Evolutionary conservation across 2,797 vertebrate genomes (phyloP), one percentile per base, ranked within the genome.

Genomic region (Champsocephalus gunnari): DNA sequence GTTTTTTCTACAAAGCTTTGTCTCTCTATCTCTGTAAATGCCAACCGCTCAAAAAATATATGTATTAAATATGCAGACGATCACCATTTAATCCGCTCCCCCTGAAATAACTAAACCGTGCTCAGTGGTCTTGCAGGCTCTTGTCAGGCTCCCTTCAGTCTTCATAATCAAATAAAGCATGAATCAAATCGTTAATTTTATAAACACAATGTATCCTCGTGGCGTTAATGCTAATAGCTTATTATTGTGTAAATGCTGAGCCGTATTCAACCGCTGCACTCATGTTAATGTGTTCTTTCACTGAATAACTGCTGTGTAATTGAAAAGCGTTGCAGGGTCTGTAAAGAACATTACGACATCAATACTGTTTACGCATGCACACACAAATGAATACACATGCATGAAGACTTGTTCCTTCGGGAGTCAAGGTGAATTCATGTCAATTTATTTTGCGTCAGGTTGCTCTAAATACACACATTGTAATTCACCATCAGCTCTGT

Each of bases 221-320:
- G 71, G 66, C 21, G 1, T 80, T 76, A 77, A 88, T 78, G 70
- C 84, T 90, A 86, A 89, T 88, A 66, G 81, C 86, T 82, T 65
- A 88, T 92, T 86, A 85, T 75, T 78, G 70, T 65, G 75, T 86
- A 81, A 89, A 86, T 47, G 69, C 56, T 59, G 53, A 43, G 70
- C 66, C 13, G 34, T 77, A 81, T 88, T 89, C 86, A 82, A 47
- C 54, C 12, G 13, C 74, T 49, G 77, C 67, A 16, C 84, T 84
- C 83, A 65, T 79, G 79, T 79, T 86, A 89, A 89, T 82, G 77
- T 82, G 83, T 66, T 75, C 83, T 79, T 82, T 79, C 76, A 77
- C 66, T 76, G 74, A 85, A 71, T 79, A 69, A 84, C 68, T 79
- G 58, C 19, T 5, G 53, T 66, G 73, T 79, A 81, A 89, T 83